phyloP scores from a whole-genome alignment of 2,888 invertebrate species.

The Eupsilia transversa region DNA sequence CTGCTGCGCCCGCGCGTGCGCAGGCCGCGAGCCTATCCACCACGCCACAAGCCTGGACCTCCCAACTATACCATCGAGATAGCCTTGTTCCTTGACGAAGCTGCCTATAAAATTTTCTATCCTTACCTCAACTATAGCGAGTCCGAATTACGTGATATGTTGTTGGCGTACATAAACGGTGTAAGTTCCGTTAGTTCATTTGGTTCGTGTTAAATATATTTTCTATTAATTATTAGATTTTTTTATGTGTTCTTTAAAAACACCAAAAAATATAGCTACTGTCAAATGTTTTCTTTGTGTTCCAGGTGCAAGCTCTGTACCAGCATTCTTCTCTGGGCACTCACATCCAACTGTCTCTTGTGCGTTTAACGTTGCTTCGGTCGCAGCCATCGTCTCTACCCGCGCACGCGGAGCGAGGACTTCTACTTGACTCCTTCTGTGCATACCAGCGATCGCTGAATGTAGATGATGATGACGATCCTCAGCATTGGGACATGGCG shows the following conservation, averaged over 20 bases:
- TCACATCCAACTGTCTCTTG: constrained; percentile 92
- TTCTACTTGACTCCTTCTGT: constrained; percentile 94
- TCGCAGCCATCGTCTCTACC: constrained; percentile 92
- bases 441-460: constrained; percentile 92
- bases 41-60: constrained; percentile 74
- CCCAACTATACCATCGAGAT: constrained; percentile 92
- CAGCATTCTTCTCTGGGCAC: constrained; percentile 93
- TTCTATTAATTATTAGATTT: not conserved
- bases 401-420: constrained; percentile 92
- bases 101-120: constrained; percentile 93
- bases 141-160: constrained; percentile 92
- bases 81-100: constrained; percentile 94
- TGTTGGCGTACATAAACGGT: constrained; percentile 95
- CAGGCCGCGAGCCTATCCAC: constrained; percentile 74
- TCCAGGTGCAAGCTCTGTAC: constrained; percentile 94
- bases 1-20: constrained; percentile 78
- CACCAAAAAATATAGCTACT: constrained; percentile 27
- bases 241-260: not conserved
- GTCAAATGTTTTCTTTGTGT: constrained; percentile 51
- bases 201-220: not conserved
- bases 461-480: constrained; percentile 92
- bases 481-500: constrained; percentile 95
- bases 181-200: constrained; percentile 81
- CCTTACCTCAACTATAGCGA: constrained; percentile 93
- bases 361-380: constrained; percentile 93